Evolutionary conservation across 2,797 vertebrate genomes (phyloP), one percentile per base, ranked within the genome.

Genomic region (Silurus lanzhouensis): DNA sequence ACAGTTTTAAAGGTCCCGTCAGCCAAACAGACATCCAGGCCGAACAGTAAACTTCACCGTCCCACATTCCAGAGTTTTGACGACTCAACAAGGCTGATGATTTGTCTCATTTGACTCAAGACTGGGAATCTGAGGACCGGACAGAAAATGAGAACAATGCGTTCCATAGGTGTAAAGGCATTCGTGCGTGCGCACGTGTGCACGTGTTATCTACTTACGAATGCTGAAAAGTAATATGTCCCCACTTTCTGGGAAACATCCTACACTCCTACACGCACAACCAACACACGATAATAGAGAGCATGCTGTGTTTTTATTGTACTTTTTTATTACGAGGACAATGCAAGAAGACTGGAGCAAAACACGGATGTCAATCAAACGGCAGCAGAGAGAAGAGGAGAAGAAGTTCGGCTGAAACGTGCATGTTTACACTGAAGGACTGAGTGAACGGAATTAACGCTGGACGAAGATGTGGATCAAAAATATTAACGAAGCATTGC

Each of bases 1-100:
- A 93, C 89, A 96, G 96, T 94, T 96, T 97, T 93, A 97, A 97
- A 93, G 94, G 95, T 48, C 93, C 96, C 0, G 95, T 95, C 89
- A 93, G 92, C 90, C 93, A 96, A 94, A 95, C 95, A 10, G 96
- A 96, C 84, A 96, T 97, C 92, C 96, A 97, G 90, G 95, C 93
- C 87, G 97, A 97, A 92, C 97, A 96, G 90, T 99, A 93, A 96
- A 71, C 82, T n/a, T 31, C 20, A 31, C n/a, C 12, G 12, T 75
- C 46, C 81, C 48, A 48, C 82, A 85, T 55, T 58, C n/a, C 81
- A 63, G n/a, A 72, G 83, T 70, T 75, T 85, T 82, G 57, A 64
- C 74, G 79, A 89, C 83, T 72, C 83, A 79, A 90, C 76, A 90
- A 86, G 87, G 85, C 74, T 83, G 70, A 79, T 57, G 82, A 48